Base-by-base conservation (phyloP, 2,113 vertebrate genomes). In the Corvus moneduloides region DNA sequence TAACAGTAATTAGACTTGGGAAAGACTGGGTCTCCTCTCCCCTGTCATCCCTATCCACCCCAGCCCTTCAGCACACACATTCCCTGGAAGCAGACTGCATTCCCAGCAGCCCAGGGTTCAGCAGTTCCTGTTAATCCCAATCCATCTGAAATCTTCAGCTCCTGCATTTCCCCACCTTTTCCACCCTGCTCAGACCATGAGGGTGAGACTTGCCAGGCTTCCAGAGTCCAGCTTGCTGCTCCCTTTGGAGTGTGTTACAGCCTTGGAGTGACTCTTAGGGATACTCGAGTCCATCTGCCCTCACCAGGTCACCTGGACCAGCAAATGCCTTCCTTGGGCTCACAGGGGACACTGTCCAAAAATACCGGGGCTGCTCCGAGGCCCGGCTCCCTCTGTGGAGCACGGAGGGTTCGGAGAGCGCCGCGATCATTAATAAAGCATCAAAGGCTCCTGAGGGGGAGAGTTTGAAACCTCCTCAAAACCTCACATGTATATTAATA, bases 1-100 rank as follows among this genome's bases (percentile, higher is more conserved):
- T 95, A 95, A 52, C 86, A 46, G 72, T 56, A 92, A 97, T 97
- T 91, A 96, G 89, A 41, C 69, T 54, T 44, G 64, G 56, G 83
- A 63, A 86, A 77, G 37, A 14, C 55, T 43, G 61, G 39, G 35
- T 43, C 35, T 41, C 66, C 62, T 67, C 39, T 74, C 41, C 78
- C 23, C 3, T 3, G 51, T 21, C 55, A 10, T 13, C 15, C 22
- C 21, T 58, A 37, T 2, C 59, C 84, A 27, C 5, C 24, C 59
- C 59, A 39, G 58, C 44, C 12, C 39, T 21, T 13, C 59, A 58
- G 79, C 80, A 37, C 28, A 27, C 14, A 1, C 11, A 1, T 17
- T 23, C 56, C n/a, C 61, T 30, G 78, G 49, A 22, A 41, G 4
- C 49, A 27, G 49, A 41, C 76, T 89, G 51, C 35, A 32, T 19